Evolutionary conservation across 2,113 vertebrate species (phyloP).

Genomic region (Oncorhynchus nerka): DNA sequence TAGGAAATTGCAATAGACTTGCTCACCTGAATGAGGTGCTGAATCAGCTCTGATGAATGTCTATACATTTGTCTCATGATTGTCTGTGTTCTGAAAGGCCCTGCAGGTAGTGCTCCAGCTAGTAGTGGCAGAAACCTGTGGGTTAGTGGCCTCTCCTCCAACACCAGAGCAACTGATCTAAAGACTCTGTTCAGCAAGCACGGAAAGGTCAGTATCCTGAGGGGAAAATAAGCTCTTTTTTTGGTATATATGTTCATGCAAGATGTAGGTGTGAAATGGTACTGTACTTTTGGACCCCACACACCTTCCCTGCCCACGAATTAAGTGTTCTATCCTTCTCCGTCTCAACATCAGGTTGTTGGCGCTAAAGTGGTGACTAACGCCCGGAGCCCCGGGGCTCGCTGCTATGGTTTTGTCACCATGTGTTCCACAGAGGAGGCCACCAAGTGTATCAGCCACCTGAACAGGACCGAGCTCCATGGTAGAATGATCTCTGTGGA

Average conservation of each 20-base stretch:
- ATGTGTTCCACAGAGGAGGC: slow-evolving; percentile 93
- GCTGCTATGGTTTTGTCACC: slow-evolving; percentile 96
- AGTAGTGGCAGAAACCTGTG: slow-evolving; percentile 86
- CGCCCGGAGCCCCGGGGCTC: slow-evolving; percentile 92
- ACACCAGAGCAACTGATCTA: slow-evolving; percentile 93
- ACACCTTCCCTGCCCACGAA: background rate
- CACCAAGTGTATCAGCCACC: slow-evolving; percentile 89
- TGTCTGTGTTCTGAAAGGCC: slow-evolving; percentile 53
- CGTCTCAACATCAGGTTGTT: slow-evolving; percentile 78
- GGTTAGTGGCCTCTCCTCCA: slow-evolving; percentile 95
- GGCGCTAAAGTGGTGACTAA: slow-evolving; percentile 98
- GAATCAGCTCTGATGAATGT: background rate
- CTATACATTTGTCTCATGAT: background rate
- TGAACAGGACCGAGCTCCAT: slow-evolving; percentile 93
- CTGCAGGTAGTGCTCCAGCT: slow-evolving; percentile 54
- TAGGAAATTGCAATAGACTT: background rate
- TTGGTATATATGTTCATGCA: background rate
- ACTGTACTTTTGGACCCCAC: background rate
- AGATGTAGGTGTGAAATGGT: no score
- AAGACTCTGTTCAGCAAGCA: slow-evolving; percentile 98
- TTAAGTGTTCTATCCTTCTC: background rate
- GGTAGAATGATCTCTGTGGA: slow-evolving; percentile 98
- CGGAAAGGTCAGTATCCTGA: slow-evolving; percentile 80
- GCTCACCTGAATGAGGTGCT: no score
- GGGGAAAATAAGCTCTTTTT: background rate